Evolutionary conservation across 2,113 vertebrate species (phyloP), one percentile per base, ranked within the genome.

Genomic region (Halcyon senegalensis): DNA sequence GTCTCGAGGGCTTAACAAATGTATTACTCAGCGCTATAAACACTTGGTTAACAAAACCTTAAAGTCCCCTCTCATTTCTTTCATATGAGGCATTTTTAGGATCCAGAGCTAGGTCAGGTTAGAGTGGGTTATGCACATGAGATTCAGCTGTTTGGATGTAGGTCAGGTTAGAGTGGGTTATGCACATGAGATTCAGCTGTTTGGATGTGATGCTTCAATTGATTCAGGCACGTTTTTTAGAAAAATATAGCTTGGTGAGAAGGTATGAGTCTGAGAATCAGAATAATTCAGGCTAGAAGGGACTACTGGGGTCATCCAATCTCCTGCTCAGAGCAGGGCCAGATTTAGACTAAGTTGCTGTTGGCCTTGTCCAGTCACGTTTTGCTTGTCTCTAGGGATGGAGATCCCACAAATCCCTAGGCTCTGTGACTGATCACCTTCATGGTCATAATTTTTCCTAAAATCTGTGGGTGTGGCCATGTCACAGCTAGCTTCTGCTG

Each of bases 281-380:
- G 60, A 75, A 53, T 70, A 41, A 67, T 44, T 58, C 75, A 59
- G 37, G 10, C 30, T 68, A n/a, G 62, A 72, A 72, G 13, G 9
- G n/a, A 67, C 15, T 17, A 3, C 19, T 0, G 0, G 39, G 11
- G 4, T 76, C 33, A n/a, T 39, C 35, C 20, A 28, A 28, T 10
- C 15, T 77, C 15, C 60, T 72, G 21, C 70, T 83, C 44, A 27
- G 43, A 79, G 62, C 55, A 60, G 35, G 33, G 43, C 27, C 30
- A 41, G 30, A 41, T 64, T 72, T 28, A 43, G 53, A 51, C 56
- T 62, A 60, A 28, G 31, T 92, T 67, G 51, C 31, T 79, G 19
- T n/a, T 35, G 23, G 28, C 21, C 19, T 78, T 72, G 11, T 17
- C 30, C 37, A 19, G 31, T n/a, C 8, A 3, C 6, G 10, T 60